phyloP scores from a whole-genome alignment of 1,140 invertebrate genomes.

The Teleopsis dalmanni region DNA sequence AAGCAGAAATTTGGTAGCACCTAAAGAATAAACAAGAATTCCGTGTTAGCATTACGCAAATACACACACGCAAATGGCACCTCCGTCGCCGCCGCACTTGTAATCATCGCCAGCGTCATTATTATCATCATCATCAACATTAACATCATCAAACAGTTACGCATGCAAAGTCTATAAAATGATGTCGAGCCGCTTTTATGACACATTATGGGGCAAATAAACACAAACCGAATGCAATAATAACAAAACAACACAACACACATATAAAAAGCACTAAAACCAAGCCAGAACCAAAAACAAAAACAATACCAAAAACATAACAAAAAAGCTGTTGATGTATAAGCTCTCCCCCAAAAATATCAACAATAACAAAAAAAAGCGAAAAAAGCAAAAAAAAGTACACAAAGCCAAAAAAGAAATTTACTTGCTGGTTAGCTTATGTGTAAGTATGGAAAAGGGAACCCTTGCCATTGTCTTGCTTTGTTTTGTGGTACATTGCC shows the following conservation, averaged over 20 bases:
- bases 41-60: not conserved
- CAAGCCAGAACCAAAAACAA: not conserved
- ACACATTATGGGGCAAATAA: constrained; percentile 2
- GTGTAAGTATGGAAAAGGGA: no score
- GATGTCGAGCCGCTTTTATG: constrained; percentile 16
- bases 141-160: not conserved
- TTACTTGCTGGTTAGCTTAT: no score
- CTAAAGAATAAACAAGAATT: not conserved
- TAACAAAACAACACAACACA: not conserved
- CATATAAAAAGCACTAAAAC: not conserved
- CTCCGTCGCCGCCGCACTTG: not conserved
- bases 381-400: no score
- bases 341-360: not conserved
- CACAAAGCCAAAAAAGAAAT: no score
- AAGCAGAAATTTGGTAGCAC: constrained; percentile 32
- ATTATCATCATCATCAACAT: not conserved
- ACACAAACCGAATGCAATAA: not conserved
- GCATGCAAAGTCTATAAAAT: not conserved
- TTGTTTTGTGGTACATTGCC: no score
- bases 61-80: not conserved
- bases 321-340: not conserved
- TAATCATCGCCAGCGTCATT: not conserved
- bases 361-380: not conserved
- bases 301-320: not conserved
- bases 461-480: no score